Base-by-base conservation (phyloP, 2,113 vertebrate species). In the Glaucomys volans region DNA sequence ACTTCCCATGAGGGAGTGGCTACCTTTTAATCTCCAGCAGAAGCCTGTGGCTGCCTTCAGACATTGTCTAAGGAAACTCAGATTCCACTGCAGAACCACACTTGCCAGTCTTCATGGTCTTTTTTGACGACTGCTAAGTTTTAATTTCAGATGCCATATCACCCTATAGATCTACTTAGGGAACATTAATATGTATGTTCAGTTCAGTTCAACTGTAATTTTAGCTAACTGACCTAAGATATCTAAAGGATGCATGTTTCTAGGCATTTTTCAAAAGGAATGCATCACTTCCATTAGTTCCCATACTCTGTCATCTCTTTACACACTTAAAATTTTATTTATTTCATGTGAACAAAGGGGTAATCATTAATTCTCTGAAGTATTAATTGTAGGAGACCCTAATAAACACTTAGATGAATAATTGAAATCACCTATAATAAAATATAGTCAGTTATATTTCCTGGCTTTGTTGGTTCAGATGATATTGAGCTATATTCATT, bases 201-300 rank as follows among this genome's bases (percentile, higher is more conserved):
- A 92, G 86, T 87, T 83, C 57, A 86, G 42, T 44, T 89, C 16
- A 87, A 30, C 54, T 72, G 10, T 71, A 92, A 95, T 96, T 69
- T 66, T 91, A 90, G 57, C 37, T 90, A 92, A 95, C 83, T 94
- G 77, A 57, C 59, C 42, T 90, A 44, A 35, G 22, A 5, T 87
- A 87, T 62, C 40, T 94, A 83, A 91, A 79, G 87, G 35, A 76
- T 66, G 4, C n/a, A 80, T 66, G 32, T 92, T 81, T 30, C 37
- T 52, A 81, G 59, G n/a, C 77, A 47, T 79, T 69, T 87, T 35
- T 37, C 50, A 76, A 86, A 75, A 81, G 24, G 4, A 32, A 81
- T 71, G 16, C 7, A 75, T 76, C 35, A 59, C 69, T 85, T 92
- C 47, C 22, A 40, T 37, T 69, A 76, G 28, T 90, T 85, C 30